Percentiles rank a stretch among this genome's conserved stretches.
These are phyloP conservation scores for Operophtera brumata DNA, from an alignment of 2,888 invertebrate genomes.

Conservation along the genomic window DNA sequence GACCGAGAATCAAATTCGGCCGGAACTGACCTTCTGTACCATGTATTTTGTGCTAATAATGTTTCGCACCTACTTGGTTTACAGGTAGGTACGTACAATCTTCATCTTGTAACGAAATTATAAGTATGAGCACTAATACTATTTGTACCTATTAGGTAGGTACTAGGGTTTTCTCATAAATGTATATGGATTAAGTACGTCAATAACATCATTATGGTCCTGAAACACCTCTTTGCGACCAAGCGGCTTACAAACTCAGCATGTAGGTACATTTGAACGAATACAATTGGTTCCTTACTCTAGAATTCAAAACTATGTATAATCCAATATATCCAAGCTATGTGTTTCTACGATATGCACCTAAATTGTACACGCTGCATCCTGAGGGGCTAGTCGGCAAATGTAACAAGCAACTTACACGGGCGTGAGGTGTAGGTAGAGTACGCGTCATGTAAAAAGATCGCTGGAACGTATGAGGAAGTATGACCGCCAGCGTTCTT, in stretches of 20 bases:
- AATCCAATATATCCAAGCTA: slow-evolving; percentile 21
- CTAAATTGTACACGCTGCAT: slow-evolving; percentile 56
- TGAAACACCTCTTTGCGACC: slow-evolving; percentile 9
- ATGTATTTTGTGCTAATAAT: too few species aligned
- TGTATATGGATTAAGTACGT: background rate
- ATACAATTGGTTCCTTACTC: slow-evolving; percentile 13
- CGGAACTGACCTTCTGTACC: too few species aligned
- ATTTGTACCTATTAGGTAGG: background rate
- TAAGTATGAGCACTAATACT: background rate
- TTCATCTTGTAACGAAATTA: background rate
- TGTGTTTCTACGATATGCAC: slow-evolving; percentile 40
- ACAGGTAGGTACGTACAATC: background rate
- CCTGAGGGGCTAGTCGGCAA: too few species aligned
- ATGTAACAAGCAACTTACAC: too few species aligned
- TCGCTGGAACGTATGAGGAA: too few species aligned
- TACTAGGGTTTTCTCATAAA: background rate
- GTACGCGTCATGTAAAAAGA: too few species aligned
- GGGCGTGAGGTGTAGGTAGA: too few species aligned
- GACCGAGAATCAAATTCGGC: too few species aligned
- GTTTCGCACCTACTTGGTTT: too few species aligned
- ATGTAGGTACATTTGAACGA: slow-evolving; percentile 12
- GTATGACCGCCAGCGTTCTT: too few species aligned
- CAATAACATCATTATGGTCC: slow-evolving; percentile 15
- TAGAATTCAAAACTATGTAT: slow-evolving; percentile 14
- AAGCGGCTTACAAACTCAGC: slow-evolving; percentile 17